Conservation (phyloP, 2,797 vertebrate genomes). For the Amblyraja radiata region DNA sequence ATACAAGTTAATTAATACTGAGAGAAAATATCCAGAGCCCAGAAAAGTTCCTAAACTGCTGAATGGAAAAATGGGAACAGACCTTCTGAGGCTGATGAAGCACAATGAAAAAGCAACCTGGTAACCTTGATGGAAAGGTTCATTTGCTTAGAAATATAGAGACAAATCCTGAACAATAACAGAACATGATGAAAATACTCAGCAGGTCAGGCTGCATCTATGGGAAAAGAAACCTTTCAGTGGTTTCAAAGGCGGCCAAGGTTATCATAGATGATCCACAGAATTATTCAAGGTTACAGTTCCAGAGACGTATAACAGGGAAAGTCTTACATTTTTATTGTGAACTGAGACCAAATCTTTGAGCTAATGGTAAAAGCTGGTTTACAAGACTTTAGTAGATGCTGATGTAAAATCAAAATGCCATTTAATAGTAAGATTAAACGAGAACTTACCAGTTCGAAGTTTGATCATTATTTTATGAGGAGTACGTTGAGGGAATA, state of each 20-base stretch:
- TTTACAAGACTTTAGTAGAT: neutral
- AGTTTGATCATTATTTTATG: too few relatives aligned
- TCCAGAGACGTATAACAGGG: neutral
- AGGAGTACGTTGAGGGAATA: too few relatives aligned
- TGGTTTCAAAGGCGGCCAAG: neutral
- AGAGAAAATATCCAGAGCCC: neutral
- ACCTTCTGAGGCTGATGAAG: too few relatives aligned
- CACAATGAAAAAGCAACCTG: neutral
- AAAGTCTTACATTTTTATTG: neutral
- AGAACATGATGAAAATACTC: too few relatives aligned
- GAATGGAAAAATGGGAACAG: neutral
- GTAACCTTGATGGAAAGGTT: neutral
- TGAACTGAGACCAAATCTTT: neutral
- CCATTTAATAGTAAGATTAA: too few relatives aligned
- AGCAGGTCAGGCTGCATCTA: too few relatives aligned
- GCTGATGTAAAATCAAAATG: too few relatives aligned
- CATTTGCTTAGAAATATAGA: neutral
- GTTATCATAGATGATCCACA: neutral
- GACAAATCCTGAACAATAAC: neutral
- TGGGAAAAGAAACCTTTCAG: neutral
- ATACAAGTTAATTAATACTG: too few relatives aligned
- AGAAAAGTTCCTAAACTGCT: neutral
- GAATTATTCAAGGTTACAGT: neutral
- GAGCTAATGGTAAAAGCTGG: neutral
- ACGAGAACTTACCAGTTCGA: too few relatives aligned